phyloP scores from a whole-genome alignment of 2,797 vertebrate species.

The Eospalax fontanierii region DNA sequence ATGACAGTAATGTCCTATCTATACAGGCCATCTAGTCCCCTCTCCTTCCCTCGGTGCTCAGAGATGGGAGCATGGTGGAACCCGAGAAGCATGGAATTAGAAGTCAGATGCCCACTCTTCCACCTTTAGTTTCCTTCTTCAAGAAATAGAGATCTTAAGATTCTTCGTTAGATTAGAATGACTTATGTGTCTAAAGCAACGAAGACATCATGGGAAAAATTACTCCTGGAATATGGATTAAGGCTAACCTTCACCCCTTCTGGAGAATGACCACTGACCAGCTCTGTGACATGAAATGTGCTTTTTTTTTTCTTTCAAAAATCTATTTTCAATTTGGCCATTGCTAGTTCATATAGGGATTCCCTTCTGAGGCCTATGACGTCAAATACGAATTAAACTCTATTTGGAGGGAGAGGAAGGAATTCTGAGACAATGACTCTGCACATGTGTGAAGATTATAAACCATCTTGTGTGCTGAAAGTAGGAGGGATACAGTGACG shows the following conservation, averaged over 20 bases:
- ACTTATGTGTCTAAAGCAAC: background rate
- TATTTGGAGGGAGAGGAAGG: background rate
- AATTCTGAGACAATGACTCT: background rate
- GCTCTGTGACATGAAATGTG: background rate
- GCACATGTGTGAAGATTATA: background rate
- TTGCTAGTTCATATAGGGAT: background rate
- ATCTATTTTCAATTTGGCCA: slow-evolving; percentile 5
- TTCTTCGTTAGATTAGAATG: background rate
- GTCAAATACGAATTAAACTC: slow-evolving; percentile 31
- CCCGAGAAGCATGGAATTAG: background rate
- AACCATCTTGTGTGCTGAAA: background rate
- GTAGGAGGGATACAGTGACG: background rate
- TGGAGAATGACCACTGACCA: background rate
- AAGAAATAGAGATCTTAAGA: background rate
- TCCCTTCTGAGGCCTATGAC: background rate
- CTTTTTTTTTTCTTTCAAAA: background rate
- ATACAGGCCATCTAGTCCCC: background rate
- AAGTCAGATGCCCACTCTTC: background rate
- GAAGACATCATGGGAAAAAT: background rate
- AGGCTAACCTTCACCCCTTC: background rate
- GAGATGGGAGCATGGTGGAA: background rate
- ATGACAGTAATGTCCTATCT: background rate
- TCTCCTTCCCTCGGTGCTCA: background rate
- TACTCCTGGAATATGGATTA: background rate
- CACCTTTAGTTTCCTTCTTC: background rate